Base-by-base conservation (phyloP, 2,888 invertebrate genomes). In the Eurytoma californica region DNA sequence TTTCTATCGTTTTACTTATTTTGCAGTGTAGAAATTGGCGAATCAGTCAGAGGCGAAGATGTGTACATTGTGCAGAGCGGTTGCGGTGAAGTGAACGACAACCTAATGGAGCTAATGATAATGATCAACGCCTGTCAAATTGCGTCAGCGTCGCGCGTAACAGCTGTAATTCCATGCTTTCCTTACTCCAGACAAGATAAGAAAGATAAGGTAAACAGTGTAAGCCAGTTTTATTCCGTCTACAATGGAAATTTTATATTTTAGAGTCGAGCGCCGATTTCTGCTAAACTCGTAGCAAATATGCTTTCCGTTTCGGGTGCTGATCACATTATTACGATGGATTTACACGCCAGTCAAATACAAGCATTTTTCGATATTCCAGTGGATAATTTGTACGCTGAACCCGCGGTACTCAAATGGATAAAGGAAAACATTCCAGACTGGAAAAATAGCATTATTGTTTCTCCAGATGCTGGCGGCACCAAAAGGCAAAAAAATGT, bases 71-170 rank as follows among this genome's bases (percentile, higher is more conserved):
- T 98, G 61, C 98, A 98, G 91, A 97, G 96, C 88, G 97, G 97
- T 70, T 95, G 97, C 90, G 97, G 97, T 66, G 97, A 97, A 91
- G 95, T 97, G 72, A 97, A 97, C 90, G 98, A 98, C 91, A 97
- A 97, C 91, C 91, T 98, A 72, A 98, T 98, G 97, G 98, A 98
- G 89, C 92, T 98, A 63, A 92, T 98, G 77, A 98, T 98, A 87
- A 97, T 97, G 97, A 97, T 97, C 85, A 97, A 97, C 91, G 97
- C 98, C 4, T 98, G 98, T 90, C 98, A 98, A 92, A 97, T 97
- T 85, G 98, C 98, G 3, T 97, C 97, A 12, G 97, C 97, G 47
- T 96, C 96, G 73, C 93, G 96, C 82, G 97, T 98, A 63, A 97
- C 98, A 7, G 98, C 97, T 39, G 97, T 98, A 83, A 97, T 98